Percentiles rank a stretch among this genome's conserved stretches.
Evolutionary conservation across 2,113 vertebrate genomes (phyloP).

Genomic region (Rhadina sibilatrix): DNA sequence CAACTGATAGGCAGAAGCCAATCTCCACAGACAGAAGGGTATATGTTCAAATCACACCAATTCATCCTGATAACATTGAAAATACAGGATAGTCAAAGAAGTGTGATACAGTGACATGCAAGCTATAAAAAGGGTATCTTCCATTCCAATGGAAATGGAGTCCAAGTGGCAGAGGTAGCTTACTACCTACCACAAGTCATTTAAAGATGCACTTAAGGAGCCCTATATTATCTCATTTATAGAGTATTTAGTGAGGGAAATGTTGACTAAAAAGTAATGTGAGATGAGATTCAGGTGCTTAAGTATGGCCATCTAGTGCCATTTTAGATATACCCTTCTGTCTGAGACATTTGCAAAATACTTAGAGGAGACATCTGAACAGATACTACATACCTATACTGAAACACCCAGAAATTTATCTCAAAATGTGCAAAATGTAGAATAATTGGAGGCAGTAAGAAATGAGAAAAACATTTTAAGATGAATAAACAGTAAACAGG

Average conservation of each 20-base stretch:
- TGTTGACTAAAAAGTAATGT: not conserved
- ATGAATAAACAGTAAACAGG: not conserved
- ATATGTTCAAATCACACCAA: constrained; percentile 18
- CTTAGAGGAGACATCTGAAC: not conserved
- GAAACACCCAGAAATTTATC: not conserved
- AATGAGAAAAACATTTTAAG: not conserved
- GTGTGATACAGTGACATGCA: not conserved
- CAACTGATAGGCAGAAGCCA: constrained; percentile 59
- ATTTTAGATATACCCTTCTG: not conserved
- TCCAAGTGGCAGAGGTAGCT: not conserved
- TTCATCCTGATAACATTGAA: constrained; percentile 37
- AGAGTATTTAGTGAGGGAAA: not conserved
- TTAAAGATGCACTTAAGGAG: not conserved
- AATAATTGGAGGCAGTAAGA: not conserved
- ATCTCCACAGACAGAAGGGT: not conserved
- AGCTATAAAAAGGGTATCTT: constrained; percentile 36
- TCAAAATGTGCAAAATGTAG: not conserved
- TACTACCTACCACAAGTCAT: not conserved
- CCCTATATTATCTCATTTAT: not conserved
- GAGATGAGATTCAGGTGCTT: not conserved
- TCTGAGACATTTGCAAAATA: not conserved
- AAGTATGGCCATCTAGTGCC: not conserved
- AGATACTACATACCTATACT: not conserved
- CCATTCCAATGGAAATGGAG: not conserved
- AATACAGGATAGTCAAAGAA: not conserved